Evolutionary conservation across 2,888 invertebrate species (phyloP), one percentile per base, ranked within the genome.

Genomic region (Cistogaster globosa): DNA sequence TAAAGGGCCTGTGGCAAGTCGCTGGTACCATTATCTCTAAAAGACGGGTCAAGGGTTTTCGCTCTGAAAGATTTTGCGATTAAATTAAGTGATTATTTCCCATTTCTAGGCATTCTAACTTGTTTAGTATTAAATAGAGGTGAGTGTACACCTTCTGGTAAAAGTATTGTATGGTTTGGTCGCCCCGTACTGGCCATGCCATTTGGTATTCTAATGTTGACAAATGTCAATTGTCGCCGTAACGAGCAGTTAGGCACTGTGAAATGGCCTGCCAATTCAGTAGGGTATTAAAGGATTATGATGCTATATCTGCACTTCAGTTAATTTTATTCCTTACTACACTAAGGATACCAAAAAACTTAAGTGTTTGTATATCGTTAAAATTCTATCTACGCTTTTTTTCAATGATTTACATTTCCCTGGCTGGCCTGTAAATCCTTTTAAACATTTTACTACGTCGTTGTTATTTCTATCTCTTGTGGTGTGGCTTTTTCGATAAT

Each of bases 51-150:
- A n/a, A 63, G 16, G 6, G 75, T 65, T 22, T 55, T 65, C 8
- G 65, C 57, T 26, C 26, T 26, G 26, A 2, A 26, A 26, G 26
- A 26, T 26, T 26, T 26, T 26, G 26, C 4, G 26, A 26, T 26
- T 26, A 26, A 26, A 26, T 26, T 26, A 26, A 26, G 26, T 26
- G 26, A 26, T 4, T 26, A 4, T 26, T 26, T 26, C 26, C 26
- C 26, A 26, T 26, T 26, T 26, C 26, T 26, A 26, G 26, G 26
- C 26, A 26, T 18, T 5, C 20, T 62, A 55, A 45, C 42, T 55
- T 26, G 63, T 63, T 75, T 62, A 22, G 20, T 75, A 75, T 38
- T 68, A 77, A 36, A 38, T 51, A 55, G 22, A 55, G 55, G n/a
- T 55, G 55, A 12, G 55, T 55, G 55, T 55, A 55, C 22, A 22